These are phyloP conservation scores for Trichopria drosophilae DNA, from an alignment of 2,888 invertebrate genomes.

Conservation along the genomic window DNA sequence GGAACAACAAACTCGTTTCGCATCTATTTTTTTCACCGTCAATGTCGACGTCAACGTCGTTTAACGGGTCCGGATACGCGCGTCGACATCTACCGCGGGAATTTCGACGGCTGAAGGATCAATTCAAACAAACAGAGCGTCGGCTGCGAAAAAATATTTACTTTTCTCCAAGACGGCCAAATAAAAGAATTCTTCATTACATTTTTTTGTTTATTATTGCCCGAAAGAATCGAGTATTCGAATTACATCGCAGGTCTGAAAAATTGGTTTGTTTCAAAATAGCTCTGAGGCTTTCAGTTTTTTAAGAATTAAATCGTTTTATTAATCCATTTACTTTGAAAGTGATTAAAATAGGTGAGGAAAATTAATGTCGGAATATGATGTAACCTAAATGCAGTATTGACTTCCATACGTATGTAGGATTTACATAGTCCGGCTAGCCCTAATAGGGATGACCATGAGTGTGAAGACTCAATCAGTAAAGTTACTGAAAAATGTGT, in stretches of 20 bases:
- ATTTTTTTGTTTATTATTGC: not conserved
- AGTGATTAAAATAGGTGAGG: not conserved
- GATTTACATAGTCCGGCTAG: too few relatives aligned
- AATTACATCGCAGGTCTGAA: conserved; percentile 1
- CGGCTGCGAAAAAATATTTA: conserved; percentile 39
- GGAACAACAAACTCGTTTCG: conserved; percentile 43
- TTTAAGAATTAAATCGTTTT: not conserved
- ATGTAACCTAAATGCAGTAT: not conserved
- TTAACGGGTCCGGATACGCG: conserved; percentile 39
- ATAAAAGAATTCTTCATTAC: not conserved
- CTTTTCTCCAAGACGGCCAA: not conserved
- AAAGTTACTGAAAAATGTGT: too few relatives aligned
- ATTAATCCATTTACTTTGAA: not conserved
- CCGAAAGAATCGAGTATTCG: not conserved
- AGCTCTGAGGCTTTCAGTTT: not conserved
- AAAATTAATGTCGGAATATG: not conserved
- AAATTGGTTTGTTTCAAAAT: not conserved
- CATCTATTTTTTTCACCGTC: conserved; percentile 36
- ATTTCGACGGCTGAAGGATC: conserved; percentile 45
- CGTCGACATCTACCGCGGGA: conserved; percentile 35
- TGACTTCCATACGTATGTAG: too few relatives aligned
- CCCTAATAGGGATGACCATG: too few relatives aligned
- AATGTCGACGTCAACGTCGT: conserved; percentile 15
- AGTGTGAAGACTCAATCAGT: too few relatives aligned
- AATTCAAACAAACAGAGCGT: conserved; percentile 49